Evolutionary conservation across 92 coral and sea anemone species (phyloP).

Genomic region (Heteractis magnifica): DNA sequence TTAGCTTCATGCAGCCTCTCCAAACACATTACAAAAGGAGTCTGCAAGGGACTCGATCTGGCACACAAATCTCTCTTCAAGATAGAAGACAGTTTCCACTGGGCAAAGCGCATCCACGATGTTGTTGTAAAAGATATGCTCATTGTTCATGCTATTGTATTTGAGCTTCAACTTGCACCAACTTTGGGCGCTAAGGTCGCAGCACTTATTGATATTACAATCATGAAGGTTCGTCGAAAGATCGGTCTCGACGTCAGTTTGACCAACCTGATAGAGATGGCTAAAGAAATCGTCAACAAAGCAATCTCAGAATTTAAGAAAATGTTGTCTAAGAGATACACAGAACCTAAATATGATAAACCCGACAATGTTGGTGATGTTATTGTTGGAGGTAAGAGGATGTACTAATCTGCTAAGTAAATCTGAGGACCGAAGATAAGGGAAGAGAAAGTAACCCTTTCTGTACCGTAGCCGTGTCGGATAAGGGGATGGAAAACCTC

Average conservation of each 20-base stretch:
- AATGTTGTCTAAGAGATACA: slow-evolving; percentile 50
- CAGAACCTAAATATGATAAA: slow-evolving; percentile 55
- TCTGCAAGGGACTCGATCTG: slow-evolving; percentile 67
- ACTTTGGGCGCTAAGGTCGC: slow-evolving; percentile 47
- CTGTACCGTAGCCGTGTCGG: too few relatives aligned
- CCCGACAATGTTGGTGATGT: slow-evolving; percentile 63
- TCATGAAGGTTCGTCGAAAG: slow-evolving; percentile 44
- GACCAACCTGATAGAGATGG: slow-evolving; percentile 56
- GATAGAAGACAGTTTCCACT: slow-evolving; percentile 58
- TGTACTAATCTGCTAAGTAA: not conserved
- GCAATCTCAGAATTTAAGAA: slow-evolving; percentile 59
- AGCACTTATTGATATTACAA: slow-evolving; percentile 63
- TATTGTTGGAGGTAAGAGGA: slow-evolving; percentile 57
- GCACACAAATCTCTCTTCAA: slow-evolving; percentile 54
- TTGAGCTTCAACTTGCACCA: slow-evolving; percentile 54
- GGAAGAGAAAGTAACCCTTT: too few relatives aligned
- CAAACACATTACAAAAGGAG: slow-evolving; percentile 69
- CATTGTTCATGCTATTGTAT: slow-evolving; percentile 48
- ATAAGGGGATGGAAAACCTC: not conserved
- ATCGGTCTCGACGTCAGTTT: slow-evolving; percentile 57
- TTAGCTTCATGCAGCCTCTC: slow-evolving; percentile 57
- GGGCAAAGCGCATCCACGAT: slow-evolving; percentile 62
- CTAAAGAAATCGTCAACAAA: slow-evolving; percentile 56
- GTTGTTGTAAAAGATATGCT: slow-evolving; percentile 47
- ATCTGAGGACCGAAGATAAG: too few relatives aligned